Evolutionary conservation across 2,113 vertebrate genomes (phyloP).

Genomic region (Trichechus manatus): DNA sequence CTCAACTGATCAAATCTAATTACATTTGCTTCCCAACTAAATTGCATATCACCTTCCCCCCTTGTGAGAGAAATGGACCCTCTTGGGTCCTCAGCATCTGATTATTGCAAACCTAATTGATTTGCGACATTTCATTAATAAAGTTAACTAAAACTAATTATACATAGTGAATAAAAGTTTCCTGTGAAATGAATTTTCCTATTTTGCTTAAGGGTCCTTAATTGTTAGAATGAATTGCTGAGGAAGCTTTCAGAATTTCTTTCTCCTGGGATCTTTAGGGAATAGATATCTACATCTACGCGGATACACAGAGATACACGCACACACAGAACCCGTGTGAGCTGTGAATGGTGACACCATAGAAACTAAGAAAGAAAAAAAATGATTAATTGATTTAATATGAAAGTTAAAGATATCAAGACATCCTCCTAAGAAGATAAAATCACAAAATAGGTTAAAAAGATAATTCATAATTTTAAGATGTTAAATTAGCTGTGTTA

Average conservation of each 20-base stretch:
- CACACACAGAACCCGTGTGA: background rate
- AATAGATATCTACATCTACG: background rate
- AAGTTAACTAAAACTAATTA: conserved; percentile 84
- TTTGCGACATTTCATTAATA: conserved; percentile 81
- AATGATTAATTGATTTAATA: background rate
- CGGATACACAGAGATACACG: background rate
- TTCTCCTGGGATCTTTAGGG: conserved; percentile 56
- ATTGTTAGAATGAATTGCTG: conserved; percentile 64
- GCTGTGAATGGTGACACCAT: background rate
- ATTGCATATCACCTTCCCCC: conserved; percentile 66
- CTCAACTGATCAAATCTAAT: conserved; percentile 77
- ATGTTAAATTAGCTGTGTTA: conserved; percentile 22
- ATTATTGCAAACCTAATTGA: conserved; percentile 79
- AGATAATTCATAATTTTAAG: conserved; percentile 33
- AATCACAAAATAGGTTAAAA: conserved; percentile 39
- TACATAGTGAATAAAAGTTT: conserved; percentile 79
- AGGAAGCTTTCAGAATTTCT: conserved; percentile 53
- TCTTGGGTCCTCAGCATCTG: conserved; percentile 64
- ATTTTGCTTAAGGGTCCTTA: conserved; percentile 78
- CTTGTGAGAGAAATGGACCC: conserved; percentile 60
- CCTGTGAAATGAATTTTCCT: conserved; percentile 75
- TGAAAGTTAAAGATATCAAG: conserved; percentile 42
- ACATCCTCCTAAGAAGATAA: conserved; percentile 11
- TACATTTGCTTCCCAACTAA: conserved; percentile 77
- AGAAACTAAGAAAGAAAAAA: conserved; percentile 41